phyloP scores from a whole-genome alignment of 1,140 invertebrate species.

The Gonatopus flavifemur region DNA sequence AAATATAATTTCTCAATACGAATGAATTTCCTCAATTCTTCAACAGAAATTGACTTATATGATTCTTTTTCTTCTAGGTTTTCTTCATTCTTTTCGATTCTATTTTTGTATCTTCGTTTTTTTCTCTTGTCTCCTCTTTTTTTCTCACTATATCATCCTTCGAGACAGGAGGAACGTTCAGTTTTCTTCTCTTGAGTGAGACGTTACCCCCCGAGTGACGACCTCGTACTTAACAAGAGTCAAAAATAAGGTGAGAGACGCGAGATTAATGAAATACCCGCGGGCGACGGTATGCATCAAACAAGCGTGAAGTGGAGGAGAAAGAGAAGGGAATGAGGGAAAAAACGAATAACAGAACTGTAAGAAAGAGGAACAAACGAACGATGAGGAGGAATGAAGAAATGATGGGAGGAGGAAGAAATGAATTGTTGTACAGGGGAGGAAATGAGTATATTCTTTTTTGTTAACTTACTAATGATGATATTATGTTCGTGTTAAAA shows the following conservation, averaged over 20 bases:
- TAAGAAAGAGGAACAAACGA: background rate
- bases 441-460: no score
- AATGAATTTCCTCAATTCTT: no score
- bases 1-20: no score
- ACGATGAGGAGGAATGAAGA: background rate
- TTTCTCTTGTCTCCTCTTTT: background rate
- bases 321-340: conserved; percentile 5
- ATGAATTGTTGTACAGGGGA: conserved; percentile 25
- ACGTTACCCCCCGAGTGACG: conserved; percentile 39
- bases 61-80: background rate
- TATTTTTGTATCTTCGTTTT: background rate
- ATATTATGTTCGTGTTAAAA: no score
- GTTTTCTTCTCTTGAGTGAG: conserved; percentile 38
- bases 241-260: conserved; percentile 58
- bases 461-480: no score
- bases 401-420: no score
- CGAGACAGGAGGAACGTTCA: conserved; percentile 33
- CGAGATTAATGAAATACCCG: conserved; percentile 57
- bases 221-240: conserved; percentile 51
- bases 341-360: conserved; percentile 1
- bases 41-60: no score
- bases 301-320: conserved; percentile 31
- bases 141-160: conserved; percentile 18
- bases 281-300: conserved; percentile 47
- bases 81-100: conserved; percentile 1